These are phyloP conservation scores for Pelodiscus sinensis DNA, from an alignment of 2,113 vertebrate species.

Conservation along the genomic window DNA sequence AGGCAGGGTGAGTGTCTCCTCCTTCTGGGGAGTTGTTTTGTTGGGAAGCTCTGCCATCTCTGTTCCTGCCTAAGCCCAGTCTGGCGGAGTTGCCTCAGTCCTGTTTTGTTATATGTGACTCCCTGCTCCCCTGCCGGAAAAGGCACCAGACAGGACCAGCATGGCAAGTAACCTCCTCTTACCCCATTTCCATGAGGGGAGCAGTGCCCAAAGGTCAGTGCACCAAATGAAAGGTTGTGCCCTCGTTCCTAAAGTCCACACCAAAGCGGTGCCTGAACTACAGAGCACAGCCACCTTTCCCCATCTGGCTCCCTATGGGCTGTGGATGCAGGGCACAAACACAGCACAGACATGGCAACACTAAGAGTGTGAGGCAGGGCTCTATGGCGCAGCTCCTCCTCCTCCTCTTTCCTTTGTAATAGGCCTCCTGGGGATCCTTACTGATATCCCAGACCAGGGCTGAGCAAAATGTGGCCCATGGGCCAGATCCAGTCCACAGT, in stretches of 20 bases:
- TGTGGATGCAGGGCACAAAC: neutral
- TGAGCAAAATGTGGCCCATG: too few species aligned
- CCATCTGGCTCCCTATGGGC: neutral
- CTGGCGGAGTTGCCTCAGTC: neutral
- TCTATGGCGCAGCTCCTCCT: neutral
- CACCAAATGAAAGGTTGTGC: neutral
- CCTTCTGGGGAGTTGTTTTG: neutral
- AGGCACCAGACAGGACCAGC: neutral
- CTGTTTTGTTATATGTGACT: neutral
- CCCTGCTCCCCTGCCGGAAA: neutral
- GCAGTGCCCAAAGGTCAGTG: neutral
- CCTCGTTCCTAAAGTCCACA: neutral
- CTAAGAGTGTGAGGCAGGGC: neutral
- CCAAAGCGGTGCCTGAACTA: neutral
- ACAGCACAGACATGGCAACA: neutral
- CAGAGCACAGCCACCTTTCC: neutral
- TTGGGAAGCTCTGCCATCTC: neutral
- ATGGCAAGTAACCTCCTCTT: neutral
- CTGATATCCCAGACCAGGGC: too few species aligned
- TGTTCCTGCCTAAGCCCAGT: neutral
- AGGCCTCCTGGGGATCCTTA: neutral
- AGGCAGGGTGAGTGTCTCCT: neutral
- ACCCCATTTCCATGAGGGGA: neutral
- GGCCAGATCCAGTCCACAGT: too few species aligned
- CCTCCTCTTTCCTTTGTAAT: neutral